phyloP scores from a whole-genome alignment of 2,888 invertebrate species.

The Arrhopalites spinosus region DNA sequence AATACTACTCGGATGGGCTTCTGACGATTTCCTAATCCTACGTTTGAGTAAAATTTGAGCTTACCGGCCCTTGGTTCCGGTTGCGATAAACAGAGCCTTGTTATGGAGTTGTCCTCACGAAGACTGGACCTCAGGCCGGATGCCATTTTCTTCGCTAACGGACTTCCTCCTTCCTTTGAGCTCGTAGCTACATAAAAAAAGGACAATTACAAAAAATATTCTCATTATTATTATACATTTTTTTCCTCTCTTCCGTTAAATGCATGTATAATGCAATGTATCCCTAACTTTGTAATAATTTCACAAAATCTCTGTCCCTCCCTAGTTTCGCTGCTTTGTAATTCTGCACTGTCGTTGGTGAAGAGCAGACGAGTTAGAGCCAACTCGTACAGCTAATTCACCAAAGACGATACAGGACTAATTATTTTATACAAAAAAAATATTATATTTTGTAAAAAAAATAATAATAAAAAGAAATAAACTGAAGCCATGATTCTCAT shows the following conservation, averaged over 20 bases:
- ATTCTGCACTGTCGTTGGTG: slow-evolving; percentile 35
- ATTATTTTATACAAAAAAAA: not conserved
- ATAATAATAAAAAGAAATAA: too few species aligned
- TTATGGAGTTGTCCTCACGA: slow-evolving; percentile 32
- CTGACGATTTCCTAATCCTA: not conserved
- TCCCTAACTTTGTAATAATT: too few species aligned
- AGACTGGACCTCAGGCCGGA: slow-evolving; percentile 29
- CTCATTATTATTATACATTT: not conserved
- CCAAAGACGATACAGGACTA: slow-evolving; percentile 40
- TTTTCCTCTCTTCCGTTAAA: not conserved
- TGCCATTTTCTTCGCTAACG: slow-evolving; percentile 34
- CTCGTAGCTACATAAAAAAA: slow-evolving; percentile 19
- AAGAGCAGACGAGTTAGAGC: slow-evolving; percentile 39
- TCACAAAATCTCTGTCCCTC: too few species aligned
- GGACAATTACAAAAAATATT: slow-evolving; percentile 9
- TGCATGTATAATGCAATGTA: not conserved
- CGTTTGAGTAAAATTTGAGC: not conserved
- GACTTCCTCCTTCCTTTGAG: slow-evolving; percentile 30
- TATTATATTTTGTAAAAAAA: too few species aligned
- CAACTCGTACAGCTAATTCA: slow-evolving; percentile 49
- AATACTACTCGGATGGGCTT: not conserved
- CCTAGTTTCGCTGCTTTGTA: not conserved
- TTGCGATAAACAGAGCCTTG: slow-evolving; percentile 43
- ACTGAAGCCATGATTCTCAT: not conserved
- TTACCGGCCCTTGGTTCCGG: slow-evolving; percentile 40